Evolutionary conservation across 92 coral and sea anemone genomes (phyloP), one percentile per base, ranked within the genome.

Genomic region (Epizoanthus rinbou): DNA sequence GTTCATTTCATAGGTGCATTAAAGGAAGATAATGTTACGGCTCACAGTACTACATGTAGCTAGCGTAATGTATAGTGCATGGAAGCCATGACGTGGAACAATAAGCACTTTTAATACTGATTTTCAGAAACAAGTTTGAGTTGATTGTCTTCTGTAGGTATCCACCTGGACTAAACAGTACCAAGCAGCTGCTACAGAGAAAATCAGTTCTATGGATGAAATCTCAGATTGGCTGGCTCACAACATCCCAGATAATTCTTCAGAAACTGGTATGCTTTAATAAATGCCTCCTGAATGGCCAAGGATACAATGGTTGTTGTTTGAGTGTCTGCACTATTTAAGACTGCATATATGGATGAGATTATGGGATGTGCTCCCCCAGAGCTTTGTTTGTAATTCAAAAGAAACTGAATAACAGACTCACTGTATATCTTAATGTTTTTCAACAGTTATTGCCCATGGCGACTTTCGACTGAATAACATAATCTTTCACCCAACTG

Each of bases 161-260:
- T 87, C 92, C n/a, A 95, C 94, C 17, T 96, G 99, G 99, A 78
- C 90, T 19, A 94, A 91, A 73, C 99, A 96, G 73, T 96, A 96
- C 81, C 82, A 89, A 70, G 94, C 89, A 21, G 76, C 94, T 74
- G 93, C 87, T 56, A 94, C 99, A 80, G 80, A 79, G 7, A 19
- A 73, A 9, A 86, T 91, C 35, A 76, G 53, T 41, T 71, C 88
- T 15, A 91, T 94, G 90, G 93, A 94, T 21, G 80, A 85, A 69
- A 82, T 92, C 68, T 72, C 87, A 31, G 58, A 84, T 37, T 87
- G 92, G 91, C 89, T 96, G 25, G 76, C 75, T 72, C 69, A 84
- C 9, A 90, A 85, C 52, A 31, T 92, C 63, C 99, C 88, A 0
- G 53, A 74, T 54, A 87, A 67, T 64, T 81, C 80, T 22, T 74